A percentile compares a stretch with the other conserved stretches of the same genome.
Conservation (phyloP, 1,140 invertebrate species). For the Triops cancriformis region DNA sequence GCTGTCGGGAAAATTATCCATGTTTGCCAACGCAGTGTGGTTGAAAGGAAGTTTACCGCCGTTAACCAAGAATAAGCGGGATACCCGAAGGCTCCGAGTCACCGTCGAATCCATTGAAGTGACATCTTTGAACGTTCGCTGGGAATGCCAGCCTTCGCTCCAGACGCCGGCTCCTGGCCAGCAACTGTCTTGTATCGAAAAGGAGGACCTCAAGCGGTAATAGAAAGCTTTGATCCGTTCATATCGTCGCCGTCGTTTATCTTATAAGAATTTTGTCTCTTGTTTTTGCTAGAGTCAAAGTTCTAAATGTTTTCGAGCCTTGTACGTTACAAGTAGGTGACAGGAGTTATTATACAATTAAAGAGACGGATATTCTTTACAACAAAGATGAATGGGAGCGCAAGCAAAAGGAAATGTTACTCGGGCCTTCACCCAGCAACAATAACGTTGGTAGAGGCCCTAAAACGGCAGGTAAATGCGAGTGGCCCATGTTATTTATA, state of each 20-base stretch:
- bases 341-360: constrained; percentile 58
- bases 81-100: constrained; percentile 36
- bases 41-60: constrained; percentile 44
- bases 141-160: constrained; percentile 67
- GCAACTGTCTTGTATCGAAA: constrained; percentile 59
- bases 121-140: constrained; percentile 60
- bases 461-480: background rate
- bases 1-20: constrained; percentile 57
- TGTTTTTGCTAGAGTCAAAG: constrained; percentile 50
- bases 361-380: constrained; percentile 48
- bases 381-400: constrained; percentile 48
- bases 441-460: background rate
- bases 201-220: constrained; percentile 59
- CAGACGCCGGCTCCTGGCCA: constrained; percentile 45
- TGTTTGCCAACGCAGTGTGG: constrained; percentile 67
- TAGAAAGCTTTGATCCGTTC: constrained; percentile 15
- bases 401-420: constrained; percentile 15
- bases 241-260: background rate
- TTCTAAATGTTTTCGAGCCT: constrained; percentile 77
- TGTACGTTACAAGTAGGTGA: constrained; percentile 82
- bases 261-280: constrained; percentile 19
- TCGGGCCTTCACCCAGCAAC: background rate
- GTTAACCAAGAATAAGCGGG: background rate
- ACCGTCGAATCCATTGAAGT: constrained; percentile 55
- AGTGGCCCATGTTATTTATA: background rate